Evolutionary conservation across 2,113 vertebrate species (phyloP), one percentile per base, ranked within the genome.

Genomic region (Aegithalos caudatus): DNA sequence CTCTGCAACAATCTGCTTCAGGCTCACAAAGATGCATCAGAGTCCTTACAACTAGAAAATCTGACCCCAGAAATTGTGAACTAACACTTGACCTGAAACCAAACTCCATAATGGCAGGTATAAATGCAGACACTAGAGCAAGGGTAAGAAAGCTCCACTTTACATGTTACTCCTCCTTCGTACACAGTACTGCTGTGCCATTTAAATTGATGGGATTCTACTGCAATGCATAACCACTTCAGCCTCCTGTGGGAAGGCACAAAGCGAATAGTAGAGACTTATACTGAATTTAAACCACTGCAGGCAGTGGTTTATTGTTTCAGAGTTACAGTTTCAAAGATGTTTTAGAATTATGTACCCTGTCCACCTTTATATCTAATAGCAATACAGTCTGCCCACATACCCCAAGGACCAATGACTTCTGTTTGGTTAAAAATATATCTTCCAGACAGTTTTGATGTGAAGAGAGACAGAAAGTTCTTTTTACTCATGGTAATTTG

Each of bases 131-230:
- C 51, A 74, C 10, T 24, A n/a, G 33, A 58, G 33, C 15, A 62
- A 31, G 25, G 6, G 11, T 51, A 71, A 56, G 53, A 58, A 82
- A 80, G 5, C 4, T 76, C 20, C 1, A 0, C 25, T 27, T 51
- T 60, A 18, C 0, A 0, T 5, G 3, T 38, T 80, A 37, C 10
- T 76, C 17, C 51, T 56, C 18, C n/a, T 81, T 40, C 7, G n/a
- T 61, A 27, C 19, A 38, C 22, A 50, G 17, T 13, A 28, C 35
- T 81, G 2, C 23, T 35, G 14, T 35, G 56, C 19, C 35, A 15
- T 58, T 85, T 67, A 62, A 88, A 71, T 56, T n/a, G 24, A 51
- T 77, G 28, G 20, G 14, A 45, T 81, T 88, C 62, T 64, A 38
- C 44, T 5, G 0, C 7, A 5, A 56, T 12, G 1, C 12, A 37